These are phyloP conservation scores for Thymallus thymallus DNA, from an alignment of 2,113 vertebrate genomes.

Conservation along the genomic window DNA sequence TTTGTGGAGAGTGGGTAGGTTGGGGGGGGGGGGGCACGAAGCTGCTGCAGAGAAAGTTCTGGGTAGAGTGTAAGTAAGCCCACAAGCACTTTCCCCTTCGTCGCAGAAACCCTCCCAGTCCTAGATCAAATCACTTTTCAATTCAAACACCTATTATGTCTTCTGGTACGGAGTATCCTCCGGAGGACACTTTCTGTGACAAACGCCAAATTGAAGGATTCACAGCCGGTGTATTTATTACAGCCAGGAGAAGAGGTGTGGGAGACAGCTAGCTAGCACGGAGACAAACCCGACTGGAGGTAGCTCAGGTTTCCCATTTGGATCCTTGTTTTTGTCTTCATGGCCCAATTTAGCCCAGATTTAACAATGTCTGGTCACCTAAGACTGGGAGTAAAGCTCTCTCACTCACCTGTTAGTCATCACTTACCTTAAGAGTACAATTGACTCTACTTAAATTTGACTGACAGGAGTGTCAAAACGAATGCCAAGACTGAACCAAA, in stretches of 20 bases:
- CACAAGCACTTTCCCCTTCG: conserved; percentile 25
- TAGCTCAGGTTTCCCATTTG: neutral
- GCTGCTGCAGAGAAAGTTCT: conserved; percentile 40
- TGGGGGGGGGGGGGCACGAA: conserved; percentile 29
- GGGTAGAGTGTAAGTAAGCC: conserved; percentile 39
- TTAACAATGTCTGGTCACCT: neutral
- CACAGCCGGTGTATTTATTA: conserved; percentile 45
- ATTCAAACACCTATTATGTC: conserved; percentile 57
- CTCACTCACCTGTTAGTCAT: neutral
- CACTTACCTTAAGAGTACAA: too few species aligned
- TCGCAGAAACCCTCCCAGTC: conserved; percentile 20
- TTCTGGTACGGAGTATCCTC: conserved; percentile 53
- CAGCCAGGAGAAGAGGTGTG: conserved; percentile 37
- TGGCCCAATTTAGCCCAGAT: neutral
- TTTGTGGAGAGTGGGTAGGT: conserved; percentile 28
- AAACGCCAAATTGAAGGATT: conserved; percentile 62
- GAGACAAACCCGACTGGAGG: neutral
- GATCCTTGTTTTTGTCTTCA: neutral
- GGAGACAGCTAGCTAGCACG: conserved; percentile 26
- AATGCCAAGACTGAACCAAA: neutral
- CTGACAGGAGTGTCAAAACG: neutral
- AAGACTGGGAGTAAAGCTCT: neutral
- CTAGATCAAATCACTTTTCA: conserved; percentile 62
- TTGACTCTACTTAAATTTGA: neutral
- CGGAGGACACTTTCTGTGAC: conserved; percentile 52